Percentiles rank a stretch among this genome's conserved stretches.
Evolutionary conservation across 2,888 invertebrate genomes (phyloP).

Genomic region (Galeruca laticollis): DNA sequence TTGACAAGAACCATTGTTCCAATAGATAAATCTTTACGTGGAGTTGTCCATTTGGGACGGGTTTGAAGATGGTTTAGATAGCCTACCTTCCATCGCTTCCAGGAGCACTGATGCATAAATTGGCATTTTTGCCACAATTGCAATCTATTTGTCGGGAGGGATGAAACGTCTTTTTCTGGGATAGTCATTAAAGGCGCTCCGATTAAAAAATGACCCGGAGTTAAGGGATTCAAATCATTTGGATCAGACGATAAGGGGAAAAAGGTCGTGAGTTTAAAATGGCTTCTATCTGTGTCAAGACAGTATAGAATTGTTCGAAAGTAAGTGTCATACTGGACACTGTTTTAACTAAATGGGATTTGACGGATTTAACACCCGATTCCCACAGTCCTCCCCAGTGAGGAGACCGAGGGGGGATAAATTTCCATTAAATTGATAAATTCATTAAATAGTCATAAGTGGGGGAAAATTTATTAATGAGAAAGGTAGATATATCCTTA

Average conservation of each 20-base stretch:
- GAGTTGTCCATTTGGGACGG: not conserved
- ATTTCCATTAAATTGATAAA: not conserved
- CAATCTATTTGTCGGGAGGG: not conserved
- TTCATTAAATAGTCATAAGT: not conserved
- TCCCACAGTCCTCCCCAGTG: too few species aligned
- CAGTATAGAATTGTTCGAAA: too few species aligned
- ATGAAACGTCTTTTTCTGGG: not conserved
- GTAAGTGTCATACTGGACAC: too few species aligned
- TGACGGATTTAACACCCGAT: not conserved
- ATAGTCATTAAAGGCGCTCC: too few species aligned
- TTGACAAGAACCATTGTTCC: too few species aligned
- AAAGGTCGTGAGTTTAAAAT: too few species aligned
- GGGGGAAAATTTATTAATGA: not conserved
- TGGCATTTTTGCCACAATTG: not conserved
- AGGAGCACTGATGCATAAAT: too few species aligned
- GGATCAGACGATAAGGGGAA: not conserved
- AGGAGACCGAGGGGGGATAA: too few species aligned
- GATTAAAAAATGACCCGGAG: not conserved
- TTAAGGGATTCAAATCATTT: not conserved
- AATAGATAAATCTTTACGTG: too few species aligned
- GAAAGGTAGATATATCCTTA: not conserved
- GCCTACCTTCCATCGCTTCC: too few species aligned
- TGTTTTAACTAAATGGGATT: too few species aligned
- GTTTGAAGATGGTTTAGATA: not conserved
- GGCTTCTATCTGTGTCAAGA: not conserved